Percentiles rank a stretch among this genome's conserved stretches.
Conservation (phyloP, 1,140 invertebrate genomes). For the Pteromalus puparum region DNA sequence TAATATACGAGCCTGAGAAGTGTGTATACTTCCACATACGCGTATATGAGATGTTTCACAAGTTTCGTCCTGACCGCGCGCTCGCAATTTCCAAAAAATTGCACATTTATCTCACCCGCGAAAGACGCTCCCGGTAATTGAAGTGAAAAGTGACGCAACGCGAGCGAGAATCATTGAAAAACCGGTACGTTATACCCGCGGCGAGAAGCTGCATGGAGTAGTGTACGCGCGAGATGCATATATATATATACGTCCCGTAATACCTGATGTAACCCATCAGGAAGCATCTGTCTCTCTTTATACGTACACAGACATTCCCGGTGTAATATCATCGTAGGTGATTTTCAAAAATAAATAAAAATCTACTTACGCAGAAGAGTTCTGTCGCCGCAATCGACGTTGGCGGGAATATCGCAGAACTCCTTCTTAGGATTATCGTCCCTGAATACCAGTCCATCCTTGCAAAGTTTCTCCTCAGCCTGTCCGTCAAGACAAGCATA, state of each 20-base stretch:
- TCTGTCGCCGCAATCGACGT: conserved; percentile 86
- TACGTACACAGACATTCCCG: no score
- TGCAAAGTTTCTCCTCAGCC: conserved; percentile 84
- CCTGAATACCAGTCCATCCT: conserved; percentile 88
- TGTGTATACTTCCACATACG: not conserved
- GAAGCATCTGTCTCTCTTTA: conserved; percentile 7
- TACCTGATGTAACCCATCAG: conserved; percentile 31
- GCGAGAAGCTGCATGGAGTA: not conserved
- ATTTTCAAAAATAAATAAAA: no score
- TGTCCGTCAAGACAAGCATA: conserved; percentile 84
- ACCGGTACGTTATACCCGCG: not conserved
- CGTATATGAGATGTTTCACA: not conserved
- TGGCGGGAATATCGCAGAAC: conserved; percentile 86
- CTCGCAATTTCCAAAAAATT: no score
- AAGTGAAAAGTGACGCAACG: not conserved
- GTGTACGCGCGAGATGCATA: not conserved
- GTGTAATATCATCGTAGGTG: not conserved
- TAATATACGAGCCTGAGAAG: not conserved
- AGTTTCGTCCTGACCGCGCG: no score
- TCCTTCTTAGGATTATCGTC: conserved; percentile 85
- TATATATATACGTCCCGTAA: not conserved
- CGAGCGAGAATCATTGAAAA: conserved; percentile 3
- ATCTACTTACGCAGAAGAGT: conserved; percentile 84
- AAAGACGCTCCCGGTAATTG: no score
- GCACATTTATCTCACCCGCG: no score